Base-by-base conservation (phyloP, 1,140 invertebrate genomes). In the Tetramorium alpestre region DNA sequence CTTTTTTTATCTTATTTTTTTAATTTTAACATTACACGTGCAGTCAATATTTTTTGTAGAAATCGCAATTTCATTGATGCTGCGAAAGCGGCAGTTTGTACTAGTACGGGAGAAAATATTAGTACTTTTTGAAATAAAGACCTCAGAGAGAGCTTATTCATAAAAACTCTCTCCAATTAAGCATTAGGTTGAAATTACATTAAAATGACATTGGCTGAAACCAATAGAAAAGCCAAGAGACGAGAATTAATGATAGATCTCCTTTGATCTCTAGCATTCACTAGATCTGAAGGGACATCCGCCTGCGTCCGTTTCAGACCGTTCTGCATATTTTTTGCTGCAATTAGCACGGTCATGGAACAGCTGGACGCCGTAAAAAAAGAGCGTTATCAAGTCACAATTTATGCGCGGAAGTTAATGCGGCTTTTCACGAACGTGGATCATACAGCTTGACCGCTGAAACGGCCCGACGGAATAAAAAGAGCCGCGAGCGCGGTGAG, bases 331-430 rank as follows among this genome's bases (percentile, higher is more conserved):
- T 60, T 84, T 84, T 84, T 84, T 75, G 69, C 41, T 41, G 25
- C 22, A 84, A 84, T 84, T 84, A 84, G 54, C 54, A 13, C 28
- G 80, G 67, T 60, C 78, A 47, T 13, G 51, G 67, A 73, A 82
- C 80, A 84, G 67, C 67, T 49, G 51, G 80, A 49, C 69, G 18
- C 13, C 4, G 64, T 25, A 16, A 73, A 75, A 75, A 84, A 84
- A 73, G 41, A 22, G 56, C 69, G 56, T 73, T 84, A 84, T 65
- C 70, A 70, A 84, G 77, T 64, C 44, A 49, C 47, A 70, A 77
- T 87, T 87, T 77, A 81, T 73, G 54, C 44, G 38, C 54, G 49
- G 54, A 56, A 84, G 49, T 62, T 77, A 54, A 85, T 65, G 73
- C 38, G 60, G 47, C 60, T 25, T 51, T 77, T 41, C 58, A 38